These are phyloP conservation scores for Pygmarrhopalites habei DNA, from an alignment of 1,140 invertebrate species.

Conservation along the genomic window DNA sequence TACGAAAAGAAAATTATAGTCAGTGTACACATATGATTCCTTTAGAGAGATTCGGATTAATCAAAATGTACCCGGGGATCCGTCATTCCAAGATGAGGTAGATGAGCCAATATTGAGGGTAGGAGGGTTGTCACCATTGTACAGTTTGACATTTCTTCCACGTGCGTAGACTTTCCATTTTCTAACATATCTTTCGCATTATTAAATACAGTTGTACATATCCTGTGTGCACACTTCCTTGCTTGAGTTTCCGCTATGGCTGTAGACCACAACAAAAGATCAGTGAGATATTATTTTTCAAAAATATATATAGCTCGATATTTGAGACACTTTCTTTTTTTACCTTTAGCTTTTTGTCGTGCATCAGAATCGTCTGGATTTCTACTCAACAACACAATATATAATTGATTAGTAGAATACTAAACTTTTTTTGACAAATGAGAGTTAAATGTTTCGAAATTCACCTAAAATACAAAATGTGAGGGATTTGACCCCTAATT, in stretches of 20 bases:
- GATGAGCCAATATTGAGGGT: conserved; percentile 70
- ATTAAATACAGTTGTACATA: conserved; percentile 27
- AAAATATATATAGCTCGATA: too few relatives aligned
- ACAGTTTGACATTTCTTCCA: conserved; percentile 19
- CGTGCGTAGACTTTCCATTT: conserved; percentile 40
- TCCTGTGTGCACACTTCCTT: conserved; percentile 57
- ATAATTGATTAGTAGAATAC: too few relatives aligned
- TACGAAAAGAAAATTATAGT: neutral
- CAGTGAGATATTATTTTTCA: too few relatives aligned
- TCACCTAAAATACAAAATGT: conserved; percentile 72
- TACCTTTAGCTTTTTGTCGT: conserved; percentile 55
- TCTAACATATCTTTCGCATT: conserved; percentile 30
- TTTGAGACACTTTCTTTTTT: too few relatives aligned
- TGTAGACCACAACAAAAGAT: too few relatives aligned
- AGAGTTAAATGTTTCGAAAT: neutral
- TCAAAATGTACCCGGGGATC: conserved; percentile 62
- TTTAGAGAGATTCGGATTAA: too few relatives aligned
- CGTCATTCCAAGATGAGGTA: conserved; percentile 68
- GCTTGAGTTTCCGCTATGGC: conserved; percentile 63
- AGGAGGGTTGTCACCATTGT: conserved; percentile 64
- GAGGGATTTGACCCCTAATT: conserved; percentile 86
- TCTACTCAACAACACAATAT: too few relatives aligned
- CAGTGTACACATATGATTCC: too few relatives aligned
- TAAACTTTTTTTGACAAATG: too few relatives aligned
- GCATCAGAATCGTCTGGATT: conserved; percentile 58